Evolutionary conservation across 2,888 invertebrate genomes (phyloP).

Genomic region (Teleiodes luculella): DNA sequence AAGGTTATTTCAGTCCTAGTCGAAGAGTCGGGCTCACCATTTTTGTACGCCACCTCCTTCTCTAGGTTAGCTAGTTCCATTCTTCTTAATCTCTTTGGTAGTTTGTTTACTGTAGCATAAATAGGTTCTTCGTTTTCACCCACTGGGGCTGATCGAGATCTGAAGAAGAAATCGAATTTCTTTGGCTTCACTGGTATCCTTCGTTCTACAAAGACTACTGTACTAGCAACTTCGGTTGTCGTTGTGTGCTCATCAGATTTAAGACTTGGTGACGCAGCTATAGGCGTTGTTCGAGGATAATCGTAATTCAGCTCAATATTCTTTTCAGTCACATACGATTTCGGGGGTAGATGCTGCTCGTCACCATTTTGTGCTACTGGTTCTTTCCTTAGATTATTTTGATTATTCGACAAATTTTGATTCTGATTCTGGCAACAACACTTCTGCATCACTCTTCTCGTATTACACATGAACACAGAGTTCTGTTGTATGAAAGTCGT

Average conservation of each 20-base stretch:
- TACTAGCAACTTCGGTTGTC: slow-evolving; percentile 74
- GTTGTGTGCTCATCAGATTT: slow-evolving; percentile 65
- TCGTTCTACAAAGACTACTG: slow-evolving; percentile 72
- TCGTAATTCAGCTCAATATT: slow-evolving; percentile 74
- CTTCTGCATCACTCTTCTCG: slow-evolving; percentile 58
- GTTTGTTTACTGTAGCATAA: slow-evolving; percentile 73
- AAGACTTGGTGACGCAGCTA: slow-evolving; percentile 50
- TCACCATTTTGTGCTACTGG: slow-evolving; percentile 35
- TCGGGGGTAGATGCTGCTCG: slow-evolving; percentile 42
- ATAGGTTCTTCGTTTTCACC: slow-evolving; percentile 73
- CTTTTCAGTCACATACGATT: slow-evolving; percentile 71
- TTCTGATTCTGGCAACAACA: slow-evolving; percentile 59
- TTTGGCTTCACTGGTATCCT: slow-evolving; percentile 67
- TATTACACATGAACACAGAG: slow-evolving; percentile 74
- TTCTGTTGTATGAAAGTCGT: slow-evolving; percentile 72
- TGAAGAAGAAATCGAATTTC: slow-evolving; percentile 70
- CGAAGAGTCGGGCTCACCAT: slow-evolving; percentile 63
- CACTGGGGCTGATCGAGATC: slow-evolving; percentile 74
- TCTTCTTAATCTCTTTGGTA: slow-evolving; percentile 68
- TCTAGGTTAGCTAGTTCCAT: slow-evolving; percentile 72
- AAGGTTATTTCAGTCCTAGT: slow-evolving; percentile 61
- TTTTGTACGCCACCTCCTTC: slow-evolving; percentile 69
- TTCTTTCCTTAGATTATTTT: slow-evolving; percentile 27
- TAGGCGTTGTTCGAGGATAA: slow-evolving; percentile 66
- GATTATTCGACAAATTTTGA: neutral